These are phyloP conservation scores for Eupithecia subfuscata DNA, from an alignment of 2,888 invertebrate species.

Conservation along the genomic window DNA sequence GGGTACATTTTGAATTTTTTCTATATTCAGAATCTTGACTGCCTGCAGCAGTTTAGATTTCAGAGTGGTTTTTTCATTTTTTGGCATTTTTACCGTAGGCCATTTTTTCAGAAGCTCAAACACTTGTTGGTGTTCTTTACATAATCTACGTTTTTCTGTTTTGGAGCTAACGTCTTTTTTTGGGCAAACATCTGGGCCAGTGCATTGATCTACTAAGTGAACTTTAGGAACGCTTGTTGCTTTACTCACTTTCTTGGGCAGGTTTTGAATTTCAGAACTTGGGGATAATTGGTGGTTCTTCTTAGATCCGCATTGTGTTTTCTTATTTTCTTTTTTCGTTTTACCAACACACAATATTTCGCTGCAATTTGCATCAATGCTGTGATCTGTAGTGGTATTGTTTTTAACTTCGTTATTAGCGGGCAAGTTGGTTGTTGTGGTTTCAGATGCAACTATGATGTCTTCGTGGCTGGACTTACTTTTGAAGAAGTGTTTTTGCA, in stretches of 20 bases:
- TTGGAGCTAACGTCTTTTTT: constrained; percentile 54
- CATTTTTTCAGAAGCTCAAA: constrained; percentile 54
- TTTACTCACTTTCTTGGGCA: constrained; percentile 45
- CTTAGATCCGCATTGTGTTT: constrained; percentile 54
- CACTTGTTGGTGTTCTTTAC: constrained; percentile 57
- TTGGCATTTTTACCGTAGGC: constrained; percentile 38
- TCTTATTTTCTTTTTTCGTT: constrained; percentile 24
- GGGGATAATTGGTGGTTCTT: constrained; percentile 49
- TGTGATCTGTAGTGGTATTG: neutral
- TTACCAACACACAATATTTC: neutral
- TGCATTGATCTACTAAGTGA: constrained; percentile 47
- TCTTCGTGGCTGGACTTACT: constrained; percentile 26
- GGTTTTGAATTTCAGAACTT: constrained; percentile 43
- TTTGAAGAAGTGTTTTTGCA: constrained; percentile 52
- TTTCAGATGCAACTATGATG: constrained; percentile 19
- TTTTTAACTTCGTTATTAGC: neutral
- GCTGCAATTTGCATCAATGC: neutral
- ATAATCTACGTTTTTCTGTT: constrained; percentile 51
- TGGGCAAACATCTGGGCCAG: constrained; percentile 34
- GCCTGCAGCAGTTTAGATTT: constrained; percentile 49
- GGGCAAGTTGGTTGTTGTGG: constrained; percentile 12
- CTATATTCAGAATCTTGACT: constrained; percentile 53
- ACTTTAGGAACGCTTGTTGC: constrained; percentile 53
- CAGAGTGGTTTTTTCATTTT: constrained; percentile 40
- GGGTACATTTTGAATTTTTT: constrained; percentile 64